Evolutionary conservation across 2,888 invertebrate species (phyloP).

Genomic region (Nemurella pictetii): DNA sequence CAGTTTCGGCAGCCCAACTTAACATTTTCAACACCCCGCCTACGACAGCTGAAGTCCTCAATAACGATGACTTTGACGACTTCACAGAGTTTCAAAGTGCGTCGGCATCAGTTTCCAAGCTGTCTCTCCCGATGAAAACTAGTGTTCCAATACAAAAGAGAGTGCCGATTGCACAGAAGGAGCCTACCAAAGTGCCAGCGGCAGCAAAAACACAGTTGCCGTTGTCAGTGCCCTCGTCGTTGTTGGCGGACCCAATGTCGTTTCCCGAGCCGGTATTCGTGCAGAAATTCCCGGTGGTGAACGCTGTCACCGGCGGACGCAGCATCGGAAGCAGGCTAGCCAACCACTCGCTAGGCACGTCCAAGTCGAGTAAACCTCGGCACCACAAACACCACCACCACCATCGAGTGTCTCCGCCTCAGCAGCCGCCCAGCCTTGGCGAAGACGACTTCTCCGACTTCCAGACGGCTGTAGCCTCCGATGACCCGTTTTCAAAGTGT

Average conservation of each 20-base stretch:
- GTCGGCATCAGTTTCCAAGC: constrained; percentile 1
- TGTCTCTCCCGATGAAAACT: neutral
- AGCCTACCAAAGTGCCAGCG: neutral
- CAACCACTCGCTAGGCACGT: constrained; percentile 54
- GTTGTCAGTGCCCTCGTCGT: neutral
- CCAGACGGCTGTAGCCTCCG: constrained; percentile 29
- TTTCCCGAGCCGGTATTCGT: neutral
- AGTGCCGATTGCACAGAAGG: neutral
- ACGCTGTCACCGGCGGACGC: constrained; percentile 47
- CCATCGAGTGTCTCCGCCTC: constrained; percentile 15
- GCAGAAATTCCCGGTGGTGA: constrained; percentile 42
- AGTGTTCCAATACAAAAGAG: neutral
- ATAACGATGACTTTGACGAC: constrained; percentile 49
- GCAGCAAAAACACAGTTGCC: too few species aligned
- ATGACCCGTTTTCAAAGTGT: constrained; percentile 51
- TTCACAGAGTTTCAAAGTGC: constrained; percentile 58
- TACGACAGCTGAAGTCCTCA: neutral
- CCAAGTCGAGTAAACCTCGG: constrained; percentile 44
- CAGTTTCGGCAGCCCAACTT: neutral
- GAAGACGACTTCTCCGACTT: constrained; percentile 42
- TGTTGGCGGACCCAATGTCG: neutral
- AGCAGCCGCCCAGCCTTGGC: neutral
- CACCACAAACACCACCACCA: constrained; percentile 38
- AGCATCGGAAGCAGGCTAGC: constrained; percentile 55
- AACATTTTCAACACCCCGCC: neutral